Conservation (phyloP, 1,140 invertebrate species). For the Trichonephila inaurata region DNA sequence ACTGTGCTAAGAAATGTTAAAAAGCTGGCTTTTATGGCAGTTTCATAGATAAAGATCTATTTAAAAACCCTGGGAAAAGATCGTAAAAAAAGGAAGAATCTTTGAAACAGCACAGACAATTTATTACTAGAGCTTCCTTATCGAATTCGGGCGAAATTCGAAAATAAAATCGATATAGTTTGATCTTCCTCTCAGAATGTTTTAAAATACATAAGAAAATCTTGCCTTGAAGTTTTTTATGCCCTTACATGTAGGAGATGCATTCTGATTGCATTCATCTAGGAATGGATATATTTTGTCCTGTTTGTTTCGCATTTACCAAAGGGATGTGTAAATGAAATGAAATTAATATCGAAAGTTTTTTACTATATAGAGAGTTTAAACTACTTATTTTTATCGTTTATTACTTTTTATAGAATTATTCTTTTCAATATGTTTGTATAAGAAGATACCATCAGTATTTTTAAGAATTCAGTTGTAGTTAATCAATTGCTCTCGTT, state of each 20-base stretch:
- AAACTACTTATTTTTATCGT: neutral
- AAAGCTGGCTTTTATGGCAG: conserved; percentile 7
- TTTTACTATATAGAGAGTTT: neutral
- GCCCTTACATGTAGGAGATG: neutral
- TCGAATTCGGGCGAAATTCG: conserved; percentile 16
- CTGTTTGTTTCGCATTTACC: neutral
- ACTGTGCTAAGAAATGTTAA: neutral
- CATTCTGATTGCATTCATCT: neutral
- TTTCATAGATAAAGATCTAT: conserved; percentile 16
- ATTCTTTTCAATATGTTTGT: too few relatives aligned
- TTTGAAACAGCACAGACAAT: neutral
- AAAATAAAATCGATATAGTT: conserved; percentile 22
- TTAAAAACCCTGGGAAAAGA: conserved; percentile 13
- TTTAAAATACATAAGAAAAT: neutral
- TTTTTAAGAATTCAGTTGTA: too few relatives aligned
- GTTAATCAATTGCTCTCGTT: too few relatives aligned
- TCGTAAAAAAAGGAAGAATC: conserved; percentile 5
- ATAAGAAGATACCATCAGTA: too few relatives aligned
- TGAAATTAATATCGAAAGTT: too few relatives aligned
- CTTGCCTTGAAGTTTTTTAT: neutral
- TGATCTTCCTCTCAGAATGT: neutral
- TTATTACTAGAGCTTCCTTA: conserved; percentile 24
- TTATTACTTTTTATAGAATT: neutral
- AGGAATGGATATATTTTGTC: neutral
- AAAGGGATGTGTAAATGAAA: neutral